Base-by-base conservation (phyloP, 2,888 invertebrate species). In the Limenitis camilla region DNA sequence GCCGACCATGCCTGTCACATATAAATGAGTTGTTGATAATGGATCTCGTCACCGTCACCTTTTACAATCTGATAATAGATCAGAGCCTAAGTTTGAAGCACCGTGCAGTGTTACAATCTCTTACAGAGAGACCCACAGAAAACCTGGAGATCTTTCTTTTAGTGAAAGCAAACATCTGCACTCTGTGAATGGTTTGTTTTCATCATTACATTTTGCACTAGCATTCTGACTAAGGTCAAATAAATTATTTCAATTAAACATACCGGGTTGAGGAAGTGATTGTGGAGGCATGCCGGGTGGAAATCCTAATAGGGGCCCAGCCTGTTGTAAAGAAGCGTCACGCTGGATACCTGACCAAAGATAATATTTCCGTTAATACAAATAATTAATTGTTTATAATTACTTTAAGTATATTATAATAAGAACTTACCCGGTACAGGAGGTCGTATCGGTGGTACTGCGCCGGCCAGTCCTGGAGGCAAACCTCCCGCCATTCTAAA, bases 141-240 rank as follows among this genome's bases (percentile, higher is more conserved):
- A 88, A 88, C 88, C 88, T 84, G 68, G 54, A 58, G 74, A 63
- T 39, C 48, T 68, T 71, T 40, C 62, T 33, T 62, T 65, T 65
- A 68, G 58, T 61, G 63, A 64, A 52, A 67, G 74, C 79, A 67
- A 68, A 68, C 69, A 65, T 72, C 77, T 73, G 75, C 72, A 70
- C 84, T 89, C 88, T 83, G 87, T 87, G 89, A 89, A 90, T 89
- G 89, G 89, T 88, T 83, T 83, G 78, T 75, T 66, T 67, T 89
- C 48, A 48, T 48, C 19, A 50, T 9, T 9, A 11, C 0, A 6
- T 27, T 33, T 31, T 30, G 30, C n/a, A 29, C 27, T 5, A 28
- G 19, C 11, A 27, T 1, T 35, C 6, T 5, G 5, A 35, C 4
- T 35, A 9, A 35, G 2, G 5, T 9, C n/a, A n/a, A n/a, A 9